Evolutionary conservation across 2,113 vertebrate species (phyloP), one percentile per base, ranked within the genome.

Genomic region (Melanostigma gelatinosum): DNA sequence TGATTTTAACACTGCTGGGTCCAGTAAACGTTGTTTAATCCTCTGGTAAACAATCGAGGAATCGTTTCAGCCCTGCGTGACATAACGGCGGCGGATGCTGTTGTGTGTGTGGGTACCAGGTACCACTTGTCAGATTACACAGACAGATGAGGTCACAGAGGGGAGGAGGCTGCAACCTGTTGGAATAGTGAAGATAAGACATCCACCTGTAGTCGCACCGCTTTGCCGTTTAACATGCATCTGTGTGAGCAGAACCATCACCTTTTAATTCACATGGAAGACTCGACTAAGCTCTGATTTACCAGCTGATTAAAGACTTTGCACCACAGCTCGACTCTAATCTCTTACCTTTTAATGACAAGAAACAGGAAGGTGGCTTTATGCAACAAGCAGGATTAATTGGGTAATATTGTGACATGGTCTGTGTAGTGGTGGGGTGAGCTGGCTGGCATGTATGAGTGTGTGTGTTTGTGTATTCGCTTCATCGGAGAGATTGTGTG

Each of bases 401-500:
- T 85, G 81, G 87, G 79, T 80, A 91, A 90, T 76, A 80, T 81
- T 64, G 67, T 90, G 81, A 73, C 75, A 86, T 38, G 69, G 61
- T 68, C 40, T 77, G 44, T 46, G 69, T 66, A 75, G 67, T 34
- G 60, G 86, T 88, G 87, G 85, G 86, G 84, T 86, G 87, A 90
- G 85, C 79, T 9, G 42, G 40, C 54, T 1, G 65, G 54, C 32
- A 55, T 48, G 52, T 62, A 70, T 77, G 62, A 65, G 22, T 66
- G 66, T 61, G 57, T 61, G 65, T 61, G 79, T 54, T 10, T 58
- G 72, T 48, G 57, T 79, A 67, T 76, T 64, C 82, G 88, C 88
- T 91, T 91, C 89, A 88, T 91, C 52, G 20, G 72, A 70, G 75
- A 84, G 77, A 81, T 52, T 42, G 61, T 24, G 79, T 91, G 84